Evolutionary conservation across 2,888 invertebrate genomes (phyloP).

Genomic region (Caenorhabditis sp.): DNA sequence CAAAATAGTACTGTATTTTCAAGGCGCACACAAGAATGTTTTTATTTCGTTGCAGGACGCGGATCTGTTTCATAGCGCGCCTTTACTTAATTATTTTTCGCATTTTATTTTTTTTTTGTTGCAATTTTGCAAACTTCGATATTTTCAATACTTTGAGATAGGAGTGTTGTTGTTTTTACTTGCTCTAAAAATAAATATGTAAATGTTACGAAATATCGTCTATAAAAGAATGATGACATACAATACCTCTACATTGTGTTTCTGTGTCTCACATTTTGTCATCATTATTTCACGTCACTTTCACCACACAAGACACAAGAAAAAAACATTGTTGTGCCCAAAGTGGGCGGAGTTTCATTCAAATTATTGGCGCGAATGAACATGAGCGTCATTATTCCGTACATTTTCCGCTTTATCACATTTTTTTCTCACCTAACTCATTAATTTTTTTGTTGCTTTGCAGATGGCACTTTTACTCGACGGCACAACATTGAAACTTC

Average conservation of each 20-base stretch:
- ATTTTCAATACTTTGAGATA: no score
- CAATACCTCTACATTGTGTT: background rate
- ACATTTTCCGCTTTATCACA: background rate
- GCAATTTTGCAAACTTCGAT: background rate
- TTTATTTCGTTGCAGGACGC: background rate
- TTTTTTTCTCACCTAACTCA: background rate
- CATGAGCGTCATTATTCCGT: background rate
- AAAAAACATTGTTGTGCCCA: background rate
- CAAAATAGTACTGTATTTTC: background rate
- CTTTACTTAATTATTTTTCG: background rate
- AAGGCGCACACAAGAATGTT: background rate
- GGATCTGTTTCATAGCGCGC: background rate
- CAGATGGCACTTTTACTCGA: conserved; percentile 43
- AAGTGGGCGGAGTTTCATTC: background rate
- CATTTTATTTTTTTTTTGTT: background rate
- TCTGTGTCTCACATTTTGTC: background rate
- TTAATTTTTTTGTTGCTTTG: background rate
- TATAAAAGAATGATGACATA: background rate
- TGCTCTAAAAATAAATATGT: no score
- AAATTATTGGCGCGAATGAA: conserved; percentile 2
- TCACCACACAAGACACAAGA: background rate
- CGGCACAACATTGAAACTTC: conserved; percentile 35
- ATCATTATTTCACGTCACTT: background rate
- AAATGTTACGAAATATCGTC: background rate
- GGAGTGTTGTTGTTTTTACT: no score